Evolutionary conservation across 2,888 invertebrate species (phyloP), one percentile per base, ranked within the genome.

Genomic region (Mystacides longicornis): DNA sequence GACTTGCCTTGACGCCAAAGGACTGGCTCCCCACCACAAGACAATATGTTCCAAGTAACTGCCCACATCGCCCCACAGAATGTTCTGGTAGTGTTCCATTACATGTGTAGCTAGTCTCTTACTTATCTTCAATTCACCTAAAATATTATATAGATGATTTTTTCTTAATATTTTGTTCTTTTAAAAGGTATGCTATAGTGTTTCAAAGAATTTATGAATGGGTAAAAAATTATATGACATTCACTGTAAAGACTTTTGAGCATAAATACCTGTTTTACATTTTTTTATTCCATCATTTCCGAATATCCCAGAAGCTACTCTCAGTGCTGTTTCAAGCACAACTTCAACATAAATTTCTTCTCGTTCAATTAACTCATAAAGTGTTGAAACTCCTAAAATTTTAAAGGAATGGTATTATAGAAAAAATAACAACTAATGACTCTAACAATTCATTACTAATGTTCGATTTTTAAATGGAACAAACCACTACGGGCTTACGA

Each of bases 51-150:
- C 89, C 50, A 89, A 74, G 64, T 83, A 86, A 57, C 85, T 84
- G 1, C 90, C 90, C 1, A 89, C 86, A 65, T 89, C 85, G 0
- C 86, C 85, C 91, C 91, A 92, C 23, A 89, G 72, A 53, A 85
- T 80, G 66, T 85, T 83, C 64, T 86, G 85, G 65, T 87, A 87
- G 66, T 85, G 86, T 64, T 83, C 81, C 5, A 82, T 73, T 11
- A 85, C 81, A 69, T 82, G 85, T 50, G 77, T 75, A 42, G 80
- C 77, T 1, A 82, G 80, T 66, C 77, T 81, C 54, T 77, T 75
- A 62, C 77, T 81, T 2, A 85, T 75, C 69, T 79, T 81, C 31
- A 74, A 66, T 48, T 79, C 74, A 33, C 82, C 85, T 86, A 62
- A 48, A 48, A 43, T 5, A 21, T 5, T 19, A 19, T 9, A 46